Base-by-base conservation (phyloP, 1,140 invertebrate genomes). In the Lordiphosa mommai region DNA sequence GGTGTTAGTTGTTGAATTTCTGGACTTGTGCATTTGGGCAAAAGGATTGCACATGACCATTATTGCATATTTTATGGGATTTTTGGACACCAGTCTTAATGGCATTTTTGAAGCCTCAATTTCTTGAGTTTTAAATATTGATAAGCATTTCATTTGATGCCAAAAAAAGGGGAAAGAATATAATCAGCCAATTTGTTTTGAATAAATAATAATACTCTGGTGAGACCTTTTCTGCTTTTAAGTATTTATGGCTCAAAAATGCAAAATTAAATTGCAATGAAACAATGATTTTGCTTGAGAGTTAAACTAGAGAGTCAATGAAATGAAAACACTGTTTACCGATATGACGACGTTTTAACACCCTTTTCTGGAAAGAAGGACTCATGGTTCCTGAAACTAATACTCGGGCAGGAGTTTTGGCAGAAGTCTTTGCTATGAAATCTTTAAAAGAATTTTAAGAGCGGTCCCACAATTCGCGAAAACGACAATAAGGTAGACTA, bases 261-360 rank as follows among this genome's bases (percentile, higher is more conserved):
- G 51, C 29, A 47, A 68, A 79, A 65, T 77, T 65, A 79, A 80
- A 80, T 69, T 69, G 74, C 70, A 40, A 80, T 73, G 65, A 79
- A 66, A 59, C 51, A 73, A 79, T 79, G 59, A 79, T 80, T 23
- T 23, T 4, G 20, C 20, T 23, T 5, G 5, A 23, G 4, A 23
- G 20, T 5, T 6, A 23, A 20, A 20, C 20, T 20, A 20, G 4
- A 4, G 4, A 20, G 2, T 20, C 20, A 4, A 4, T 20, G 20
- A 20, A 20, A 4, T 20, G 20, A 20, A 20, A 20, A 4, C 20
- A 20, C 1, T 4, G 20, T 4, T 4, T 20, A 4, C 20, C 0
- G 20, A 2, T 20, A 20, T 20, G 2, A 2, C 20, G 0, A 20
- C 3, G 20, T 20, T 20, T 4, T 4, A 4, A 20, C 4, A 20